Conservation (phyloP, 2,797 vertebrate genomes). For the Hephaestus fuliginosus region DNA sequence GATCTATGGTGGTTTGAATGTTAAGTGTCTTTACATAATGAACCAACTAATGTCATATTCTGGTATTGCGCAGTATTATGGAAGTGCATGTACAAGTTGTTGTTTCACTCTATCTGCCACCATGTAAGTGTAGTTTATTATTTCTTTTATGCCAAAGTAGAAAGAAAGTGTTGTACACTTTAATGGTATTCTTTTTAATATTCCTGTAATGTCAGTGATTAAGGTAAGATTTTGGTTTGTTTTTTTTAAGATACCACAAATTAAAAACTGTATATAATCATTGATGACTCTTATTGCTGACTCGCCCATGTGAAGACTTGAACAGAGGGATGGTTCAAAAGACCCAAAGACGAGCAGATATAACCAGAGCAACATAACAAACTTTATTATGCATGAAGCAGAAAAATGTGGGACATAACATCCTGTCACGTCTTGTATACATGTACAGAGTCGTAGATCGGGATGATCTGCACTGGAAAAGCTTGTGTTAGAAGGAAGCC, state of each 20-base stretch:
- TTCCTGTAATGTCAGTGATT: not conserved
- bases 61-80: constrained; percentile 31
- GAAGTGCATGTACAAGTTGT: not conserved
- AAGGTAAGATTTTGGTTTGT: not conserved
- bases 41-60: constrained; percentile 41
- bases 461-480: not conserved
- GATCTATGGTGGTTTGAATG: constrained; percentile 62
- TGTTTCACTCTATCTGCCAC: constrained; percentile 7
- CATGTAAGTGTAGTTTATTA: not conserved
- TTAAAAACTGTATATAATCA: constrained; percentile 1
- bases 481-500: not conserved
- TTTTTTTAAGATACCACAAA: not conserved
- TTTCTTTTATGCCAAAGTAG: constrained; percentile 19
- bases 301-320: not conserved
- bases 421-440: not conserved
- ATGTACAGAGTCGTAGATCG: not conserved
- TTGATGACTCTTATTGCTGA: not conserved
- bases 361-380: not conserved
- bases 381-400: not conserved
- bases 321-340: not conserved
- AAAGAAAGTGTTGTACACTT: not conserved
- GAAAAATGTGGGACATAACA: not conserved
- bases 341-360: not conserved
- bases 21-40: constrained; percentile 38
- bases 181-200: not conserved